Base-by-base conservation (phyloP, 2,888 invertebrate genomes). In the Pomacea canaliculata region DNA sequence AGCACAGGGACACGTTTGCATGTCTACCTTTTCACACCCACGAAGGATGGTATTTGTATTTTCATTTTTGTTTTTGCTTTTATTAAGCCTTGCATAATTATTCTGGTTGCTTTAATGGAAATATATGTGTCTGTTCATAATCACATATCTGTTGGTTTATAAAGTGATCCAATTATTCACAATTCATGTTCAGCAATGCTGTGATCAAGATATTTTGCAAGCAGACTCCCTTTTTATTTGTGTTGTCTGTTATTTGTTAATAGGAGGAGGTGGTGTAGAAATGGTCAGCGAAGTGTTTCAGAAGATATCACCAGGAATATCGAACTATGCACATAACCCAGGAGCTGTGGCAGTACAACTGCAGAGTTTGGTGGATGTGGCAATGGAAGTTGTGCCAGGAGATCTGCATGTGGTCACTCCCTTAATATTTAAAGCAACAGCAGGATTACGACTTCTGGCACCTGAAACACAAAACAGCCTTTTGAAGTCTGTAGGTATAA, bases 381-480 rank as follows among this genome's bases (percentile, higher is more conserved):
- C 97, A 0, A 94, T 95, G 87, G 91, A 92, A 51, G 94, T 95
- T 78, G 95, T 97, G 82, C 98, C 98, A 0, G 86, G 93, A 68
- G 92, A 94, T 71, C 93, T 94, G 88, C 94, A 97, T 93, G 89
- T 91, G 0, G 91, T 92, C 23, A 97, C 98, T 0, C 96, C 97
- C 0, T 91, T 99, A 8, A 94, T 95, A 1, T 93, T 99, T 82
- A 95, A 96, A 90, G 99, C 98, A 0, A 99, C 99, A 0, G 99
- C 98, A 48, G 99, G 98, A 5, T 91, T 97, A 60, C 91, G 96
- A 73, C 91, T 96, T 62, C 90, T 96, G 74, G 94, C 94, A 0
- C 92, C 92, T 62, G 77, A 79, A 9, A 73, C 78, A 65, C 85
- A 89, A 37, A 92, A 94, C 56, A 92, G 92, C 68, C 92, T 98